Conservation (phyloP, 2,113 vertebrate species). For the Synchiropus splendidus region DNA sequence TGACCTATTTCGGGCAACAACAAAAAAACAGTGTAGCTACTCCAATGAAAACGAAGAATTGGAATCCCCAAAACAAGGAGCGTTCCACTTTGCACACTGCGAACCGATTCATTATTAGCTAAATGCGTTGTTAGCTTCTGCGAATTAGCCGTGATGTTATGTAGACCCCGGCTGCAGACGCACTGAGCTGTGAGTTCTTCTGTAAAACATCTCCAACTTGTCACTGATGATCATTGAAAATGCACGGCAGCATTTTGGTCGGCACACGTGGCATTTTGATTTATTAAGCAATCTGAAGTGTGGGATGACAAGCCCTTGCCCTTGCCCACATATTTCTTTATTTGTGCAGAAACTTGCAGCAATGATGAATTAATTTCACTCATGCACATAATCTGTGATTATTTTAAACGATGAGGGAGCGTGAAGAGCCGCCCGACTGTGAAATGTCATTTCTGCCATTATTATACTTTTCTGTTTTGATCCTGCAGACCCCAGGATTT, state of each 20-base stretch:
- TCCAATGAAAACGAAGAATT: no score
- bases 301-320: constrained; percentile 69
- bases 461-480: constrained; percentile 37
- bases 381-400: constrained; percentile 79
- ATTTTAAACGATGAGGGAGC: constrained; percentile 71
- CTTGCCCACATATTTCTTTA: constrained; percentile 63
- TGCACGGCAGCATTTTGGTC: constrained; percentile 44
- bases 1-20: no score
- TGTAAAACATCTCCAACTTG: no score
- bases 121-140: no score
- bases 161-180: no score
- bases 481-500: constrained; percentile 5
- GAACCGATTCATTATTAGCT: no score
- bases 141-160: no score
- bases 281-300: constrained; percentile 84
- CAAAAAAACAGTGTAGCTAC: no score
- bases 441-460: constrained; percentile 55
- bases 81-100: no score
- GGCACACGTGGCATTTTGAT: constrained; percentile 82
- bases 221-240: constrained; percentile 29
- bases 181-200: no score
- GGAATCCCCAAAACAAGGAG: no score
- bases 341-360: constrained; percentile 78
- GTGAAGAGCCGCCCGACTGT: constrained; percentile 61
- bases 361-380: constrained; percentile 89